Evolutionary conservation across 2,888 invertebrate species (phyloP).

Genomic region (Ochropacha duplaris): DNA sequence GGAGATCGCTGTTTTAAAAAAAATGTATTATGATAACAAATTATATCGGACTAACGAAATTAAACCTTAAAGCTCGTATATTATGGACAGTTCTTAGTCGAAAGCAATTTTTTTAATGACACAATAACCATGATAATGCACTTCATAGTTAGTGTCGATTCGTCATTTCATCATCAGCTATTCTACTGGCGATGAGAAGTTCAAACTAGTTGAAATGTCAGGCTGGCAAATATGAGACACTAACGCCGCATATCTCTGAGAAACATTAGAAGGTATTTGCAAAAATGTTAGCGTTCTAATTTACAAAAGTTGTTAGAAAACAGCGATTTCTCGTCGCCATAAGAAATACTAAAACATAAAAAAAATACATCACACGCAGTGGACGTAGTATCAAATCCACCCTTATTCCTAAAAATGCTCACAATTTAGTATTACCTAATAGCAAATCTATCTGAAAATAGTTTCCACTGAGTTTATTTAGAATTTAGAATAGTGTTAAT

Average conservation of each 20-base stretch:
- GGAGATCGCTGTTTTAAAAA: neutral
- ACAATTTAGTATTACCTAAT: slow-evolving; percentile 17
- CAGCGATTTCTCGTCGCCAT: neutral
- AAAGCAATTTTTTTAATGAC: neutral
- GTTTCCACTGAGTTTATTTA: slow-evolving; percentile 8
- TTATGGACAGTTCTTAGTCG: neutral
- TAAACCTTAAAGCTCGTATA: neutral
- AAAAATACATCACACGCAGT: neutral
- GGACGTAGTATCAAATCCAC: slow-evolving; percentile 5
- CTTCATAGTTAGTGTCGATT: neutral
- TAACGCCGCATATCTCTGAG: too few relatives aligned
- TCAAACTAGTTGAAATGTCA: neutral
- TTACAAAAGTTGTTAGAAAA: slow-evolving; percentile 1
- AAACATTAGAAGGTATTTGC: slow-evolving; percentile 1
- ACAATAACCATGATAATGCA: neutral
- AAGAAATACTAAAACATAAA: neutral
- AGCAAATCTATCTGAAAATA: slow-evolving; percentile 12
- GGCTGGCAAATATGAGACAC: neutral
- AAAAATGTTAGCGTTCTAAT: slow-evolving; percentile 7
- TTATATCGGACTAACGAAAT: neutral
- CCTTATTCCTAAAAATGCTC: slow-evolving; percentile 20
- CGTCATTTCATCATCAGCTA: neutral
- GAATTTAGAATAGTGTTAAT: slow-evolving; percentile 22
- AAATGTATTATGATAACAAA: too few relatives aligned
- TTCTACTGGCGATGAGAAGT: slow-evolving; percentile 6